These are phyloP conservation scores for Cephalotes varians DNA, from an alignment of 2,888 invertebrate genomes.

Conservation along the genomic window DNA sequence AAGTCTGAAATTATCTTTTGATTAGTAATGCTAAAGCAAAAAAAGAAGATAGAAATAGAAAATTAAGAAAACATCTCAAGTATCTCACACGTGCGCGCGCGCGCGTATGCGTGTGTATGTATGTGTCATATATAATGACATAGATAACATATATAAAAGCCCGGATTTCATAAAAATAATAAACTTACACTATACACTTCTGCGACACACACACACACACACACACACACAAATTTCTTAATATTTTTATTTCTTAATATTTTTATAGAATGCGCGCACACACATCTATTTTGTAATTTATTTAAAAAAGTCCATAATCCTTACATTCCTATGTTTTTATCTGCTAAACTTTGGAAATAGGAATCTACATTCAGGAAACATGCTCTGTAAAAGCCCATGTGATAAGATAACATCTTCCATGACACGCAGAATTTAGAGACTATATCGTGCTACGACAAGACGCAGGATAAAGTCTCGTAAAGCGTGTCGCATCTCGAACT, in stretches of 20 bases:
- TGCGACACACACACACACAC: background rate
- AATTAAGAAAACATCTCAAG: background rate
- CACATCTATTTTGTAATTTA: background rate
- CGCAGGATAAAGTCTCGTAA: constrained; percentile 28
- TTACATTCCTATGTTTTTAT: background rate
- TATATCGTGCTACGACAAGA: background rate
- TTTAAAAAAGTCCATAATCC: background rate
- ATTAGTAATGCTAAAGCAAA: background rate
- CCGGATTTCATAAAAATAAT: background rate
- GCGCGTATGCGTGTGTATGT: no score
- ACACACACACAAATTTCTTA: background rate
- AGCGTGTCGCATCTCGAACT: constrained; percentile 27
- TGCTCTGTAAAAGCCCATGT: background rate
- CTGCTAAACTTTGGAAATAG: background rate
- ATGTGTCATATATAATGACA: no score
- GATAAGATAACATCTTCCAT: constrained; percentile 14
- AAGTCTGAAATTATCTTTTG: background rate
- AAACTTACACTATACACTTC: background rate
- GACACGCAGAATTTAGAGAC: background rate
- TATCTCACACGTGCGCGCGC: no score
- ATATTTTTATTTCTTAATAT: background rate
- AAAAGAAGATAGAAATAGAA: background rate
- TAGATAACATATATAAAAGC: background rate
- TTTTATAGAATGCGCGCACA: no score
- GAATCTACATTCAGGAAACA: constrained; percentile 26